Base-by-base conservation (phyloP, 1,140 invertebrate genomes). In the Ceratitis capitata region DNA sequence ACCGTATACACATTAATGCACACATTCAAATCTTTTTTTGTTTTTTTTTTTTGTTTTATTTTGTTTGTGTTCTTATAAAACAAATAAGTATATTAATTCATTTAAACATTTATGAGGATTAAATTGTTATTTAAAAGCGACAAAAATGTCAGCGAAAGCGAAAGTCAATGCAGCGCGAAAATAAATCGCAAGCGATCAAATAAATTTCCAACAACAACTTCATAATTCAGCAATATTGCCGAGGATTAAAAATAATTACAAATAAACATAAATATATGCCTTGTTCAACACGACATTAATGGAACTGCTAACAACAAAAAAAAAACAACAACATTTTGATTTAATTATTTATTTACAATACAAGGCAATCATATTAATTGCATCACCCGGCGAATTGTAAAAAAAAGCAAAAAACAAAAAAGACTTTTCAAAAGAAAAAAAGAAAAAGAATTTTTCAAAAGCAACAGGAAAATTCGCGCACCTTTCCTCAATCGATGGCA, bases 71-170 rank as follows among this genome's bases (percentile, higher is more conserved):
- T 53, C 29, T 32, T 83, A 49, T 32, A 53, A 83, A 29, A 53
- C 19, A 53, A 16, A 23, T 53, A 35, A 26, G n/a, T 49, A 29
- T 45, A n/a, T 82, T 49, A 83, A 51, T 83, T 83, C 47, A 53
- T 83, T 51, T 83, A 16, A 83, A 83, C 82, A 53, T 83, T 83
- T 83, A 83, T 83, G 82, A 83, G 82, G 45, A 83, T 83, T 83
- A 83, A 83, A 83, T 83, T 53, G 82, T 49, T 29, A 82, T 82
- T 82, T 82, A 53, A 82, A 82, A 14, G 29, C 14, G n/a, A 26
- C 47, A 83, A 53, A 83, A 53, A n/a, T 83, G 49, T 23, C 26
- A 26, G 26, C 45, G 42, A 83, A 83, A 26, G 26, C 45, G 42
- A 83, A 83, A 83, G 49, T 83, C 82, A 53, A 83, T 49, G 32